Evolutionary conservation across 2,888 invertebrate species (phyloP), one percentile per base, ranked within the genome.

Genomic region (Hydriomena furcata): DNA sequence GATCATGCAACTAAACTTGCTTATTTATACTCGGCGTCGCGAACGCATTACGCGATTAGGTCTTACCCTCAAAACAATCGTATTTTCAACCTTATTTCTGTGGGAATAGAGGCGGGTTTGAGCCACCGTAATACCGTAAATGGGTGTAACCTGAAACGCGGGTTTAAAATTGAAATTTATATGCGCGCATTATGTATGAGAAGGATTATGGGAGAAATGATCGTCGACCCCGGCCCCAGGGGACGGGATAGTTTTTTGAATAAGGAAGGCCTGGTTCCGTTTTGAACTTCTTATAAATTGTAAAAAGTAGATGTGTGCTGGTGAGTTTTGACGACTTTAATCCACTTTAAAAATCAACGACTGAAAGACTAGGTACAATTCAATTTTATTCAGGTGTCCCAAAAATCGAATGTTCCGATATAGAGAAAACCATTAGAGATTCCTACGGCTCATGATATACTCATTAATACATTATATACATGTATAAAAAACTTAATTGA

Each of bases 141-240:
- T 88, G 86, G 85, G 68, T 75, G 88, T 84, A 88, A 88, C 87
- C 73, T 71, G 83, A 84, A 73, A 76, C 75, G 79, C 70, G 71
- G 86, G 81, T 86, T 87, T 87, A 87, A 88, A 88, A 89, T 89
- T 89, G 87, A 87, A 89, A 89, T 89, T 89, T 89, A 89, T 89
- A 87, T 85, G 82, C 79, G 73, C 78, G 82, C 86, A 89, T 89
- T 83, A 88, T 84, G 79, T 75, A 87, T 87, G 87, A 86, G 81
- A 68, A 55, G 78, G 80, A 80, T 82, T 83, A 84, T 67, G 59
- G 68, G 45, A 55, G 65, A 63, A 65, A 66, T 68, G 62, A 63
- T 60, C 63, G 67, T 65, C 62, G 57, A 55, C 48, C 41, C 40
- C 38, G 53, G 55, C 48, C 66, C 65, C 71, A 11, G 40, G 72